Percentiles rank a stretch among this genome's conserved stretches.
Conservation (phyloP, 2,888 invertebrate species). For the Orthosia gracilis region DNA sequence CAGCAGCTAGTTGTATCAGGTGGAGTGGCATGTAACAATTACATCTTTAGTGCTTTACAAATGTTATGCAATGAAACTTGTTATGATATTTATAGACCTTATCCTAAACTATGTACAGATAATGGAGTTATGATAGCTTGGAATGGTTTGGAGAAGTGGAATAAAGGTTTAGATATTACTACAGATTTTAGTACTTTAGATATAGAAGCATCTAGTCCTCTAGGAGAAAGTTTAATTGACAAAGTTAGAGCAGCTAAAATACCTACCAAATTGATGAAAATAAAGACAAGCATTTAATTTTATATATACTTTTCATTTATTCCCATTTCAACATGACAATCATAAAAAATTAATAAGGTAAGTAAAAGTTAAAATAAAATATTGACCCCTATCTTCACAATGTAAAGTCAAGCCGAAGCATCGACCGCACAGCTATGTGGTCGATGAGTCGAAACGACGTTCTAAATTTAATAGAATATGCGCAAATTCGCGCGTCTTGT, state of each 20-base stretch:
- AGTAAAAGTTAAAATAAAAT: no score
- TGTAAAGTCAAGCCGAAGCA: no score
- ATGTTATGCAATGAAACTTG: constrained; percentile 93
- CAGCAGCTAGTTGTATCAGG: constrained; percentile 96
- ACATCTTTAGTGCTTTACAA: constrained; percentile 93
- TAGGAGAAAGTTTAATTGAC: constrained; percentile 92
- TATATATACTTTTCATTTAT: not conserved
- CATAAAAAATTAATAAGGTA: no score
- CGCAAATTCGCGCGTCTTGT: no score
- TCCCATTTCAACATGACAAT: not conserved
- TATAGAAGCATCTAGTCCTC: constrained; percentile 91
- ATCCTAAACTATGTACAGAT: constrained; percentile 97
- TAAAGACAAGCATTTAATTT: constrained; percentile 71
- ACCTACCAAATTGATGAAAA: constrained; percentile 82
- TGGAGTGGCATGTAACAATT: constrained; percentile 98
- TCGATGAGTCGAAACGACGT: no score
- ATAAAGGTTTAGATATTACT: constrained; percentile 87
- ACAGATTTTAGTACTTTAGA: constrained; percentile 92
- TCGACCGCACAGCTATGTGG: no score
- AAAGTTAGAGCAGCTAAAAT: constrained; percentile 91
- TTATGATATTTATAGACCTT: constrained; percentile 94
- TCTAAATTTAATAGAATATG: no score
- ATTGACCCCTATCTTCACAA: no score
- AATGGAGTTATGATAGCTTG: constrained; percentile 99
- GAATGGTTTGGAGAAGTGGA: constrained; percentile 97